Percentiles rank a stretch among this genome's conserved stretches.
Conservation (phyloP, 1,140 invertebrate species). For the Bombus waltoni region DNA sequence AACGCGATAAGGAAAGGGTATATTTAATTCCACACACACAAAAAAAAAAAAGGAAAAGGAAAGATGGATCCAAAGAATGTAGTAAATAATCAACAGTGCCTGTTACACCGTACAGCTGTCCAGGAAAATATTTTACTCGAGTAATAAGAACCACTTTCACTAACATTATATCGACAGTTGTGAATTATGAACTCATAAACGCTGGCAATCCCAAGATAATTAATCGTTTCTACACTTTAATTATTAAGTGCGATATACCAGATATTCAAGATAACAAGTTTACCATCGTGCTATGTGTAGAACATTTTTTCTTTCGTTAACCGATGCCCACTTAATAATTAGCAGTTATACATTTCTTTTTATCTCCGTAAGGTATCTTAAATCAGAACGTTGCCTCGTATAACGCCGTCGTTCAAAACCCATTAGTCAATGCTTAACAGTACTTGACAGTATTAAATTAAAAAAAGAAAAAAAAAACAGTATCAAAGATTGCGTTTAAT, state of each 20-base stretch:
- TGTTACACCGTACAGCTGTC: not conserved
- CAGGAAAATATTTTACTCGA: too few species aligned
- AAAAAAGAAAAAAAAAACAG: too few species aligned
- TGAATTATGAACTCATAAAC: not conserved
- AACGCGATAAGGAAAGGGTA: not conserved
- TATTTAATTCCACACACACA: not conserved
- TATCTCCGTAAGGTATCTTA: not conserved
- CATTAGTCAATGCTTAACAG: not conserved
- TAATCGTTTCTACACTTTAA: not conserved
- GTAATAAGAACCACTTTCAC: not conserved
- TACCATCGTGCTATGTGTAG: not conserved
- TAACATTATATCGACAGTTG: not conserved
- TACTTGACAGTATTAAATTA: not conserved
- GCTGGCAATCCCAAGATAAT: not conserved
- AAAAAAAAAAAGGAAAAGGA: too few species aligned
- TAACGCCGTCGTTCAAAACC: not conserved
- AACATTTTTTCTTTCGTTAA: not conserved
- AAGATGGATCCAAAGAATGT: not conserved
- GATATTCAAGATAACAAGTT: not conserved
- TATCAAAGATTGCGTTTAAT: not conserved
- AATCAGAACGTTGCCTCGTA: not conserved
- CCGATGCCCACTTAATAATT: not conserved
- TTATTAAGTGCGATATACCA: not conserved
- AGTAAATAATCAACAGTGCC: not conserved
- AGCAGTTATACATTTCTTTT: not conserved